A percentile compares a stretch with the other conserved stretches of the same genome.
Conservation (phyloP, 2,113 vertebrate species). For the Thomomys bottae region DNA sequence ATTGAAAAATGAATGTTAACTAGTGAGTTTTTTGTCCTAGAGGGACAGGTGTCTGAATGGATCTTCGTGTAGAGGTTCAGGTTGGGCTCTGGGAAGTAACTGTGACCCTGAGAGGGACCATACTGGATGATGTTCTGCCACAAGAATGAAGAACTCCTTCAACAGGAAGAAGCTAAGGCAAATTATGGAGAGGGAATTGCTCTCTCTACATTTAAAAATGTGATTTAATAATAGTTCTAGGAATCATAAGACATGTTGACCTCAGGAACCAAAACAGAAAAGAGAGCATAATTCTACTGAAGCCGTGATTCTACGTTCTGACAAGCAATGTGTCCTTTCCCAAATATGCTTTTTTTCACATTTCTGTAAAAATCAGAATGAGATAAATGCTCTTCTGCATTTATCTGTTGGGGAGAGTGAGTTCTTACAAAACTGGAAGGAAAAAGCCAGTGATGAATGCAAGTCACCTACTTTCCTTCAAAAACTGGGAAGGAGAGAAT, state of each 20-base stretch:
- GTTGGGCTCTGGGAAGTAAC: background rate
- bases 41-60: background rate
- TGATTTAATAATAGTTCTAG: conserved; percentile 8
- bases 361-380: background rate
- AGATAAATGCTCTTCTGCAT: background rate
- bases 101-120: background rate
- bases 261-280: background rate
- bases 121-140: background rate
- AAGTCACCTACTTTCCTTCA: conserved; percentile 49
- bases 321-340: background rate
- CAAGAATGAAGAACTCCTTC: background rate
- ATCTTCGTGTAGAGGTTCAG: background rate
- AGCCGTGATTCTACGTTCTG: background rate
- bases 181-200: background rate
- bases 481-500: conserved; percentile 54
- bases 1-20: background rate
- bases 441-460: background rate
- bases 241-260: background rate
- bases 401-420: background rate
- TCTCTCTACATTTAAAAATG: background rate
- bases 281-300: background rate
- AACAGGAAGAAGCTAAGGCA: background rate
- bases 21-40: background rate
- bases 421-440: background rate
- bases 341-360: background rate